These are phyloP conservation scores for Drosophila chauvacae DNA, from an alignment of 1,140 invertebrate genomes.

Conservation along the genomic window DNA sequence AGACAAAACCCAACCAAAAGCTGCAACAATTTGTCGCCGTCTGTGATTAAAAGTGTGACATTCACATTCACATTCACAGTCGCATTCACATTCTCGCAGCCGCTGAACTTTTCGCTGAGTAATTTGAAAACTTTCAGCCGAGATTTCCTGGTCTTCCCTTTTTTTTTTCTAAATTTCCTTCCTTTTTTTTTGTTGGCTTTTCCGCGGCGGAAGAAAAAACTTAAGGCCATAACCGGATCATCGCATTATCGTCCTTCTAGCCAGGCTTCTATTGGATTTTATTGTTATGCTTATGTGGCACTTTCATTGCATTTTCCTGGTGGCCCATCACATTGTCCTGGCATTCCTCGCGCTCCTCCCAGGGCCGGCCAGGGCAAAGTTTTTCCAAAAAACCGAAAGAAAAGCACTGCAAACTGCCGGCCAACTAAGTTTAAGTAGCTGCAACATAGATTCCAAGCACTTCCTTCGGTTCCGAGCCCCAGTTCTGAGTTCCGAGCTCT, in stretches of 20 bases:
- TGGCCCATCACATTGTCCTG: conserved; percentile 23
- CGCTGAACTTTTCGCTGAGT: conserved; percentile 45
- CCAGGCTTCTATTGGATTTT: conserved; percentile 41
- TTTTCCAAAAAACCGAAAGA: conserved; percentile 18
- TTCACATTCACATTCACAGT: conserved; percentile 3
- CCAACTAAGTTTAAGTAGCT: conserved; percentile 60
- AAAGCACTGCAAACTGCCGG: conserved; percentile 39
- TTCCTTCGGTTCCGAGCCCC: conserved; percentile 33
- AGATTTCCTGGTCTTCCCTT: conserved; percentile 12
- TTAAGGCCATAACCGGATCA: conserved; percentile 1
- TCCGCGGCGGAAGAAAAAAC: conserved; percentile 2
- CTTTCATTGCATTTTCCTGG: conserved; percentile 33
- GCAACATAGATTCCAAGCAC: conserved; percentile 49
- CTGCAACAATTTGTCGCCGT: conserved; percentile 50
- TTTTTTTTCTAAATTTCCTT: background rate
- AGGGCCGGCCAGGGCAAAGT: conserved; percentile 18
- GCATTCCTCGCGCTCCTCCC: background rate
- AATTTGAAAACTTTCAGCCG: conserved; percentile 33
- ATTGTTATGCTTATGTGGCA: conserved; percentile 64
- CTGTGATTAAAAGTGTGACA: conserved; percentile 59
- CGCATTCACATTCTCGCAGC: background rate
- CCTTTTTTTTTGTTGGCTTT: conserved; percentile 5
- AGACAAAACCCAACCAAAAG: conserved; percentile 42
- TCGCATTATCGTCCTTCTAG: conserved; percentile 38
- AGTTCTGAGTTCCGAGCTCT: background rate